A percentile compares a stretch with the other conserved stretches of the same genome.
Evolutionary conservation across 2,113 vertebrate genomes (phyloP).

Genomic region (Psilopsiagon aurifrons): DNA sequence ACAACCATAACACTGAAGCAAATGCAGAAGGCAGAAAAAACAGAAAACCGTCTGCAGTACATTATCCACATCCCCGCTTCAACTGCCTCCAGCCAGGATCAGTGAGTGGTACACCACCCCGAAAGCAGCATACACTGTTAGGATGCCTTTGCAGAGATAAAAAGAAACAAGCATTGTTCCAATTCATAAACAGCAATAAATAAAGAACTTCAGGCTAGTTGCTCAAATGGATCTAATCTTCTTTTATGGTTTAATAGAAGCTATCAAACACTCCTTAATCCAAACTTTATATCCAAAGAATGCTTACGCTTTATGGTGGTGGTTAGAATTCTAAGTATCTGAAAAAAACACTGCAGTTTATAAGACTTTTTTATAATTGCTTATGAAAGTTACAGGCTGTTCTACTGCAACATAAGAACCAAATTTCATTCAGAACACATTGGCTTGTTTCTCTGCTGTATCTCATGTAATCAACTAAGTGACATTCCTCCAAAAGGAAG

Average conservation of each 20-base stretch:
- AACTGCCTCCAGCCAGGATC: not conserved
- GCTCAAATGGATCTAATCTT: not conserved
- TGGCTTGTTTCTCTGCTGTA: not conserved
- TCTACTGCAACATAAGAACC: not conserved
- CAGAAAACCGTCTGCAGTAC: not conserved
- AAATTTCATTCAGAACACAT: not conserved
- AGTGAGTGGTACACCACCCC: not conserved
- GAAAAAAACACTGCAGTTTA: not conserved
- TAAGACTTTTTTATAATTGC: not conserved
- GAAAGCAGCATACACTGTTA: not conserved
- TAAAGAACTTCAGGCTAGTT: not conserved
- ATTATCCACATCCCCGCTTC: not conserved
- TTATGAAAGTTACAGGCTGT: not conserved
- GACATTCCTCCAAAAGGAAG: not conserved
- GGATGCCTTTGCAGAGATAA: not conserved
- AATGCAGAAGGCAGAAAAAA: not conserved
- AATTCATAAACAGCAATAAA: not conserved
- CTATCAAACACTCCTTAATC: not conserved
- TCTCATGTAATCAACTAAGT: not conserved
- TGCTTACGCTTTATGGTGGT: not conserved
- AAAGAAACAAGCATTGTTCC: fast-evolving
- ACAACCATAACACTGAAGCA: not conserved
- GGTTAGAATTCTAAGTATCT: not conserved
- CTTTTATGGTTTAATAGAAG: not conserved
- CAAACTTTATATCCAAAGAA: not conserved